Evolutionary conservation across 2,797 vertebrate genomes (phyloP).

Genomic region (Mormyrops attenuatus): DNA sequence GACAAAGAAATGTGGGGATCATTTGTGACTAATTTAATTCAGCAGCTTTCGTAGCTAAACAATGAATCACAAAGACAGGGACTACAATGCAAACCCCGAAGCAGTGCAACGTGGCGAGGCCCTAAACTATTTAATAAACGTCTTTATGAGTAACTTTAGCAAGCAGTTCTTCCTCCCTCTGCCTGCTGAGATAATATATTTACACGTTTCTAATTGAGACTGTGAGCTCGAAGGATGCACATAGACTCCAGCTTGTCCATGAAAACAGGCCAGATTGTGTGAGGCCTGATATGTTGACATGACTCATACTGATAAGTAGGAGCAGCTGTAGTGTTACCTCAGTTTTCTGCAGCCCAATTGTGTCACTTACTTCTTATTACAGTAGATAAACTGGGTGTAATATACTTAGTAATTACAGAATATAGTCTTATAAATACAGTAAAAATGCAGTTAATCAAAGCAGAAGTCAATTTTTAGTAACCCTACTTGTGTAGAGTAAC

Average conservation of each 20-base stretch:
- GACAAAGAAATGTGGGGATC: constrained; percentile 8
- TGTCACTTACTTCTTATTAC: background rate
- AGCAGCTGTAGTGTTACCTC: constrained; percentile 22
- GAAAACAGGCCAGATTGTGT: constrained; percentile 27
- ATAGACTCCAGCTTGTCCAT: background rate
- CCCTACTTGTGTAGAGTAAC: background rate
- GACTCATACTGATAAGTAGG: constrained; percentile 39
- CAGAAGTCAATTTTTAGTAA: background rate
- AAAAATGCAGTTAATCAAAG: background rate
- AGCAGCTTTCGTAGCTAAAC: background rate
- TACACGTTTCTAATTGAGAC: constrained; percentile 23
- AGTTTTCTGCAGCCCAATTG: constrained; percentile 1
- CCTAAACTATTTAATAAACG: constrained; percentile 14
- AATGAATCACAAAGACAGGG: background rate
- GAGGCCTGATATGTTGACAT: constrained; percentile 22
- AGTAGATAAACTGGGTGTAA: background rate
- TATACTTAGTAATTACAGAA: background rate
- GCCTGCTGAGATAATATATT: constrained; percentile 19
- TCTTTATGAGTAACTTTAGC: constrained; percentile 16
- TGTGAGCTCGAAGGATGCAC: constrained; percentile 5
- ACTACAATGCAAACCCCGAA: background rate
- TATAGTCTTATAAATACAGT: background rate
- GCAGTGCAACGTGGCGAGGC: background rate
- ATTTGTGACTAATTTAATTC: background rate
- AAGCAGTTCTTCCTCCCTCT: constrained; percentile 9